Conservation (phyloP, 2,888 invertebrate genomes). For the Minunthozetes semirufus region DNA sequence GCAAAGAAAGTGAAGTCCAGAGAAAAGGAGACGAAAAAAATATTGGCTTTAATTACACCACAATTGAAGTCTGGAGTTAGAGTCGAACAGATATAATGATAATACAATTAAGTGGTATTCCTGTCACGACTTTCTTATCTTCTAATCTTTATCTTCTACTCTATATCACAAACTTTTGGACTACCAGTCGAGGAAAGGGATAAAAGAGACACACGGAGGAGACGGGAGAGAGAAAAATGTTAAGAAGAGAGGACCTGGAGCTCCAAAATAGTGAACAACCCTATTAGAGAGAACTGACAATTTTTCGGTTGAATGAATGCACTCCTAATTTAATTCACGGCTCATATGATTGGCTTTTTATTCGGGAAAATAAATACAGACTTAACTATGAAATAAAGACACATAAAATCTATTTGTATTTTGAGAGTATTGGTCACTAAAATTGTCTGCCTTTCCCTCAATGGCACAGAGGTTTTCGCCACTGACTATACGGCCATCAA, state of each 20-base stretch:
- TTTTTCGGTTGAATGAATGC: conserved; percentile 17
- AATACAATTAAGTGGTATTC: conserved; percentile 13
- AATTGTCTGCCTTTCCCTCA: background rate
- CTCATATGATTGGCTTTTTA: conserved; percentile 13
- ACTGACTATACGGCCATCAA: background rate
- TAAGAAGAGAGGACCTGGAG: background rate
- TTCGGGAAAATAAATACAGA: conserved; percentile 1
- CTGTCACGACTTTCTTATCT: conserved; percentile 10
- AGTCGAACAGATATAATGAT: background rate
- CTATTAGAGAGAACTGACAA: background rate
- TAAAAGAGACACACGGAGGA: background rate
- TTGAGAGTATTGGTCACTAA: background rate
- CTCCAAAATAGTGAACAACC: background rate
- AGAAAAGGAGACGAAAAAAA: background rate
- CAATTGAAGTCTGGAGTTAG: background rate
- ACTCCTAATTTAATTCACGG: conserved; percentile 28
- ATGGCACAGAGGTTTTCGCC: background rate
- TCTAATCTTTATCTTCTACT: conserved; percentile 3
- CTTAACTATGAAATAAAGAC: background rate
- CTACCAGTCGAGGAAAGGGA: background rate
- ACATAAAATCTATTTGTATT: background rate
- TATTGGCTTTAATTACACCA: conserved; percentile 7
- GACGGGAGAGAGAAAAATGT: background rate
- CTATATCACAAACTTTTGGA: background rate
- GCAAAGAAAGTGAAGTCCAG: background rate